phyloP scores from a whole-genome alignment of 2,888 invertebrate species.

The Stenurella melanura region DNA sequence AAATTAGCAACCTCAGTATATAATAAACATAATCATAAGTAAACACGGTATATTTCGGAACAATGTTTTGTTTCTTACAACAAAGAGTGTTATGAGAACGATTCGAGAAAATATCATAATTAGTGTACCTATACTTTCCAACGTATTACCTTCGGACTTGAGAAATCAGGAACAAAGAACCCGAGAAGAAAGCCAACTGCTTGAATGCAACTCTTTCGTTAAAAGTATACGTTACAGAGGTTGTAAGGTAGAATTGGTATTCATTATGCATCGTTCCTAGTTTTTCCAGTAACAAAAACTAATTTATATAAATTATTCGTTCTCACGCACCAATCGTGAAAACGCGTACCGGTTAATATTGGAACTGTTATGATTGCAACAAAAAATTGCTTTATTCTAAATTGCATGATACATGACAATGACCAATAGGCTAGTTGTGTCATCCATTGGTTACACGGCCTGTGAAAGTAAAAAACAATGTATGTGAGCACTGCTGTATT shows the following conservation, averaged over 20 bases:
- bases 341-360: not conserved
- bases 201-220: constrained; percentile 30
- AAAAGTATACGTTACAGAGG: constrained; percentile 3
- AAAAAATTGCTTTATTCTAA: not conserved
- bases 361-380: not conserved
- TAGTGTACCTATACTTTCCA: constrained; percentile 10
- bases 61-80: constrained; percentile 29
- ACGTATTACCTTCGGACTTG: constrained; percentile 27
- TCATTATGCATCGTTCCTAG: not conserved
- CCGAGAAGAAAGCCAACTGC: constrained; percentile 28
- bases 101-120: constrained; percentile 31
- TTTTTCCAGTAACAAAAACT: constrained; percentile 5
- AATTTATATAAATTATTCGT: constrained; percentile 1
- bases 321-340: constrained; percentile 10
- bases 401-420: too few relatives aligned
- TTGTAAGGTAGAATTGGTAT: constrained; percentile 19
- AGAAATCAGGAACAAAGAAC: constrained; percentile 39
- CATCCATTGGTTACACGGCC: too few relatives aligned
- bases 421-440: too few relatives aligned
- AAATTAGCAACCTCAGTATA: constrained; percentile 45
- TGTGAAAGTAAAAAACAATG: too few relatives aligned
- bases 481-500: too few relatives aligned
- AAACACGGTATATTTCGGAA: constrained; percentile 24
- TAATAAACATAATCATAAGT: constrained; percentile 34
- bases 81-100: constrained; percentile 31